Evolutionary conservation across 2,113 vertebrate genomes (phyloP), one percentile per base, ranked within the genome.

Genomic region (Pyrgilauda ruficollis): DNA sequence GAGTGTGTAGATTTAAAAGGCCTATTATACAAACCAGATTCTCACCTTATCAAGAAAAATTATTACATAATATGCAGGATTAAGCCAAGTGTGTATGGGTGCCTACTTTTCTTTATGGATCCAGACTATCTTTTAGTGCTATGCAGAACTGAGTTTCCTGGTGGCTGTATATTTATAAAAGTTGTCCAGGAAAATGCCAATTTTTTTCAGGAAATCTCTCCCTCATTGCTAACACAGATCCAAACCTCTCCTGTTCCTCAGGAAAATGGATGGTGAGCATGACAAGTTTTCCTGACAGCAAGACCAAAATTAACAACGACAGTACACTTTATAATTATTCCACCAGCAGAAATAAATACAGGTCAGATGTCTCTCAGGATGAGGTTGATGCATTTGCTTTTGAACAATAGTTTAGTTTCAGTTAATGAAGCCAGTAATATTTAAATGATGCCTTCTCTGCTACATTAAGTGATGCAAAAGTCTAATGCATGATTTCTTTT

Each of bases 361-460:
- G 35, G 52, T 81, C 84, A 87, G 66, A 39, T 19, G n/a, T 74
- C 43, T 68, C 53, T 58, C 50, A n/a, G 75, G 53, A 74, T 77
- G 82, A 88, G 53, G 88, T 10, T 78, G 59, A 78, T 91, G 62
- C 43, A 35, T 33, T 85, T 68, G 35, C 59, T 94, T 96, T 86
- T 70, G 46, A 91, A 73, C 41, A 96, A 66, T 72, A 90, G 88
- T 66, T 92, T 89, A 7, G 20, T 74, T 93, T 80, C 58, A 59
- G 68, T 31, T 87, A 90, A 94, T 82, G 61, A 94, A 86, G 76
- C 35, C 77, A 92, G 41, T 59, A 80, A 91, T 89, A 87, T 84
- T 93, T 89, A 90, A 95, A 84, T 13, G 56, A 85, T 44, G 49
- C 23, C 33, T 72, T 79, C 41, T 75, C 70, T 37, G 52, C 56